Evolutionary conservation across 2,797 vertebrate genomes (phyloP).

Genomic region (Tauraco hartlaubi): DNA sequence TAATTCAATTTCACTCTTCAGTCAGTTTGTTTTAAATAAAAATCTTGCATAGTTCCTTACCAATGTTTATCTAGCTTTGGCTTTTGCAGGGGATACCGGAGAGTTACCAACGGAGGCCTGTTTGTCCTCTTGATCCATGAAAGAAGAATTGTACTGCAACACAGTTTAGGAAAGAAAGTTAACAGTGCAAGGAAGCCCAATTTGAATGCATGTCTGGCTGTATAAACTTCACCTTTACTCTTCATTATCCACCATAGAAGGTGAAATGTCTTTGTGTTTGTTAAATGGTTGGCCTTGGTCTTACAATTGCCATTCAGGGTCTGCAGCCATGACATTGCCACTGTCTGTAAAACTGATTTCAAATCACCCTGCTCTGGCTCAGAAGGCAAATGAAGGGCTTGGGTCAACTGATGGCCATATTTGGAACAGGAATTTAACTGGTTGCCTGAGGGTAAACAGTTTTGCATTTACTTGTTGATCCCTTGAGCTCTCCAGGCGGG

Average conservation of each 20-base stretch:
- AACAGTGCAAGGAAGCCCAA: neutral
- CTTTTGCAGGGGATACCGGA: neutral
- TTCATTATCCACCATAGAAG: neutral
- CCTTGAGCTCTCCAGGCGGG: neutral
- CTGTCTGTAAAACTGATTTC: neutral
- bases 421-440: neutral
- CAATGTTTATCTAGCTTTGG: neutral
- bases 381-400: neutral
- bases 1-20: neutral
- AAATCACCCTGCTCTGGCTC: neutral
- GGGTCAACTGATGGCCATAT: neutral
- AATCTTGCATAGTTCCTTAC: neutral
- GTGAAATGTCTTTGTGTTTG: neutral
- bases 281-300: neutral
- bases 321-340: neutral
- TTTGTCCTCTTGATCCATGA: neutral
- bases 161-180: neutral
- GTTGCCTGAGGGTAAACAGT: neutral
- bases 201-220: neutral
- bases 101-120: neutral
- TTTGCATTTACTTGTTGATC: neutral
- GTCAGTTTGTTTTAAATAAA: constrained; percentile 23
- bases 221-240: constrained; percentile 10
- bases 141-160: neutral
- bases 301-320: neutral